Evolutionary conservation across 1,140 invertebrate species (phyloP).

Genomic region (Apolygus lucorum): DNA sequence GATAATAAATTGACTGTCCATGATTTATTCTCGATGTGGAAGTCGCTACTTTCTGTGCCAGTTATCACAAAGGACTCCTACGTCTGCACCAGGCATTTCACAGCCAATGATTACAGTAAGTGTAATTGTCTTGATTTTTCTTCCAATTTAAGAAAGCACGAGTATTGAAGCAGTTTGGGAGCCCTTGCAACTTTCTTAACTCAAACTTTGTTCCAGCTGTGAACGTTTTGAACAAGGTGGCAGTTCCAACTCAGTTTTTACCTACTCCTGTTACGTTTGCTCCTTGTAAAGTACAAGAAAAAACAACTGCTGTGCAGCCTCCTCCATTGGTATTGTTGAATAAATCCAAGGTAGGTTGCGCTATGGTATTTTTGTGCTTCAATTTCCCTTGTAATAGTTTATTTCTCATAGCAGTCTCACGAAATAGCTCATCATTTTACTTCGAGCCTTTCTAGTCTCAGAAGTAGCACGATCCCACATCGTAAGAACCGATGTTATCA

Average conservation of each 20-base stretch:
- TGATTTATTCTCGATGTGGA: conserved; percentile 2
- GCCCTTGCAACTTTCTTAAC: not conserved
- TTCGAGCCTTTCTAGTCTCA: too few relatives aligned
- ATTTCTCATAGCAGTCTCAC: too few relatives aligned
- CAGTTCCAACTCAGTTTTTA: conserved; percentile 3
- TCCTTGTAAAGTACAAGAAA: not conserved
- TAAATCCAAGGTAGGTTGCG: too few relatives aligned
- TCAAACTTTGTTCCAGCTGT: not conserved
- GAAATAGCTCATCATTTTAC: too few relatives aligned
- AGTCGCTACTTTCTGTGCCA: not conserved
- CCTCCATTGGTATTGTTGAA: not conserved
- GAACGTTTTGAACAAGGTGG: not conserved
- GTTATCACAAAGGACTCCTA: not conserved
- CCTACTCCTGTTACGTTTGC: conserved; percentile 4
- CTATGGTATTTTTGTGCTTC: too few relatives aligned
- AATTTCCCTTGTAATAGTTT: too few relatives aligned
- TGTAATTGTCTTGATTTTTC: not conserved
- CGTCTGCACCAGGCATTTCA: conserved; percentile 6
- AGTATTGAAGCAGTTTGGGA: not conserved
- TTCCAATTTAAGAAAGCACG: not conserved
- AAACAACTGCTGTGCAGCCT: not conserved
- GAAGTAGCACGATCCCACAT: too few relatives aligned
- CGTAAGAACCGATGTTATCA: too few relatives aligned
- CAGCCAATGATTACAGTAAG: not conserved
- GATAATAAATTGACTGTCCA: not conserved